Conservation (phyloP, 2,113 vertebrate species). For the Barbus barbus region DNA sequence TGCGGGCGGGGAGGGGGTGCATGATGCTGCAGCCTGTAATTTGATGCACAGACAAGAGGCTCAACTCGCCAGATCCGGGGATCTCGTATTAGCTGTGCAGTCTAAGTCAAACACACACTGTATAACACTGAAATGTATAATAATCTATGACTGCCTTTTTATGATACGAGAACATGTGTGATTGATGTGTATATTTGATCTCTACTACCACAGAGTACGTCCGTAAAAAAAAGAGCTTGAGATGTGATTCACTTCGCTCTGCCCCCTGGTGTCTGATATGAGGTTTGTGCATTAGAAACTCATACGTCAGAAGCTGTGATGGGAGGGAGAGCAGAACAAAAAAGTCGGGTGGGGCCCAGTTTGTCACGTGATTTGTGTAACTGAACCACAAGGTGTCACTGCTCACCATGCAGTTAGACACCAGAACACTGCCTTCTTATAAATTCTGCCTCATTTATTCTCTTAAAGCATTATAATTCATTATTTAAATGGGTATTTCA, state of each 20-base stretch:
- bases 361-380: constrained; percentile 39
- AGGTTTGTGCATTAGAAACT: neutral
- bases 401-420: constrained; percentile 49
- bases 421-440: neutral
- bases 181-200: neutral
- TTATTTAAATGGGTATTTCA: neutral
- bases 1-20: constrained; percentile 39
- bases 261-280: constrained; percentile 27
- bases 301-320: neutral
- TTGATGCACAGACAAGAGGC: constrained; percentile 13
- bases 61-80: neutral
- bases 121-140: neutral
- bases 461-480: neutral
- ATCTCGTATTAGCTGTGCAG: too few relatives aligned
- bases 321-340: neutral
- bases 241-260: constrained; percentile 5
- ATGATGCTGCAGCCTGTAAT: constrained; percentile 56
- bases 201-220: neutral
- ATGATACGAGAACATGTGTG: neutral
- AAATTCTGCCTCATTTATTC: neutral
- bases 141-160: neutral
- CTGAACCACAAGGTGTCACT: constrained; percentile 68
- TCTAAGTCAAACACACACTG: neutral
- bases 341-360: neutral
- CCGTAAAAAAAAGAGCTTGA: neutral